Conservation (phyloP, 2,113 vertebrate genomes). For the Danio rerio region GRCz12tu NC_133196.1:29129501-29130000, state of each 20-base stretch:
- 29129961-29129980: slow-evolving; percentile 91
- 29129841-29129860: slow-evolving; percentile 96
- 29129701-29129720: no score
- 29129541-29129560: slow-evolving; percentile 98
- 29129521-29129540: slow-evolving; percentile 92
- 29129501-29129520: slow-evolving; percentile 95
- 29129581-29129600: slow-evolving; percentile 98
- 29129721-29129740: no score
- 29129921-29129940: slow-evolving; percentile 73
- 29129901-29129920: background rate
- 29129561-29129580: slow-evolving; percentile 97
- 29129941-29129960: slow-evolving; percentile 93
- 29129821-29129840: slow-evolving; percentile 94
- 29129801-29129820: slow-evolving; percentile 99
- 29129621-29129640: slow-evolving; percentile 98
- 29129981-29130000: slow-evolving; percentile 94
- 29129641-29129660: background rate
- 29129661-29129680: background rate
- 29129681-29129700: background rate
- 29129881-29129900: background rate
- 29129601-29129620: slow-evolving; percentile 95
- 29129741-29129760: slow-evolving; percentile 79
- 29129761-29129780: slow-evolving; percentile 90
- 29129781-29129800: slow-evolving; percentile 97
- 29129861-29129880: background rate